Evolutionary conservation across 1,140 invertebrate species (phyloP), one percentile per base, ranked within the genome.

Genomic region (Anoplolepis gracilipes): DNA sequence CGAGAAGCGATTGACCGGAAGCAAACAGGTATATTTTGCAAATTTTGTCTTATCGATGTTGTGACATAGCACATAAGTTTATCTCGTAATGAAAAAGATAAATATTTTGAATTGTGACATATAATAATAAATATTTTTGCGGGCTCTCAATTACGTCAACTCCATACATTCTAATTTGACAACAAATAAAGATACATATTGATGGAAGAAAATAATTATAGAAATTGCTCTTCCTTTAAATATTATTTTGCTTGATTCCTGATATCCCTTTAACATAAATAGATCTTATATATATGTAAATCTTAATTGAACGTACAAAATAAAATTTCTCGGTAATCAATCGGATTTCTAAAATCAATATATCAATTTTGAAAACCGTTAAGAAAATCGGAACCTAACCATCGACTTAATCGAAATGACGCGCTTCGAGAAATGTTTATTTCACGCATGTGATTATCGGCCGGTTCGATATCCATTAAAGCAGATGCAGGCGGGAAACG

Each of bases 401-500:
- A 16, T 33, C 19, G 64, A 5, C 33, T 49, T 49, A 53, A 70
- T 72, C 78, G 53, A 57, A 6, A 13, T 36, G 78, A 72, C 13
- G 67, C 19, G 42, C 22, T 28, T 1, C 8, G 25, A 72, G 7
- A n/a, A 4, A 59, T 59, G 10, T 33, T 8, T 59, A 39, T 73
- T 33, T 70, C 75, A 2, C 36, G 46, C 67, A 46, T 73, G 53
- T 46, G 53, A 84, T 81, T 85, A 89, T 87, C 46, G 53, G 67
- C 28, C 67, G 78, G 65, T 73, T 87, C 88, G 72, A 85, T 61
- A 85, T 64, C 86, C 72, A 88, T 90, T 69, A 86, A 57, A 57
- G 49, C 42, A 86, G 64, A 84, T 64, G 70, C 85, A 36, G 61
- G 39, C 57, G 33, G 61, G 53, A 90, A 90, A 90, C 88, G 89